These are phyloP conservation scores for Gymnorhina tibicen DNA, from an alignment of 2,113 vertebrate genomes.

Conservation along the genomic window DNA sequence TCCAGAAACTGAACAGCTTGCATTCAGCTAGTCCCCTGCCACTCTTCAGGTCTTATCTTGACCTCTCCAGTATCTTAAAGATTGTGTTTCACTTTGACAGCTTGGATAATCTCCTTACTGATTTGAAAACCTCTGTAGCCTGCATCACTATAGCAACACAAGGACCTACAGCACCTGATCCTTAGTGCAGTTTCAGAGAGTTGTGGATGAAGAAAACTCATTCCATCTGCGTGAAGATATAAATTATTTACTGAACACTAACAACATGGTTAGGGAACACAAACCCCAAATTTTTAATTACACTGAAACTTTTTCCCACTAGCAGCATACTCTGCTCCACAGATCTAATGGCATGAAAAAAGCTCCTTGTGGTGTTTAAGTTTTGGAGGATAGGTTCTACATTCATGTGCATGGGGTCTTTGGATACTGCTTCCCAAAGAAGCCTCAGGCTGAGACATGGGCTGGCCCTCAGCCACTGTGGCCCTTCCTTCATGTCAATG, in stretches of 20 bases:
- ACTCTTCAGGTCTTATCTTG: background rate
- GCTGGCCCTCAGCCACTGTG: accelerated
- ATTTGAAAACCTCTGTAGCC: background rate
- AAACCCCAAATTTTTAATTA: background rate
- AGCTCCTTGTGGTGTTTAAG: background rate
- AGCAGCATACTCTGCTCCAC: accelerated
- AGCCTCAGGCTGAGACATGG: background rate
- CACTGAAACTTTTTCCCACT: background rate
- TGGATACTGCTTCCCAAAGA: background rate
- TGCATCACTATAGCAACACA: background rate
- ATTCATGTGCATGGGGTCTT: background rate
- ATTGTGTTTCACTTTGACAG: background rate
- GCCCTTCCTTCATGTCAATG: accelerated
- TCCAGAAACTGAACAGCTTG: background rate
- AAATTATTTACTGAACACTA: background rate
- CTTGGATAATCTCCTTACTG: background rate
- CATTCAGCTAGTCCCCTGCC: background rate
- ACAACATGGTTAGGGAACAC: background rate
- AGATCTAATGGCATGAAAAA: background rate
- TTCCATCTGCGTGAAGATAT: background rate
- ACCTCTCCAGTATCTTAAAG: background rate
- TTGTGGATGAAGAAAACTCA: background rate
- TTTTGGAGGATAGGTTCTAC: background rate
- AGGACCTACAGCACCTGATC: background rate
- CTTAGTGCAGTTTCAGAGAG: background rate